phyloP scores from a whole-genome alignment of 1,140 invertebrate genomes.

The Bombus superbus region DNA sequence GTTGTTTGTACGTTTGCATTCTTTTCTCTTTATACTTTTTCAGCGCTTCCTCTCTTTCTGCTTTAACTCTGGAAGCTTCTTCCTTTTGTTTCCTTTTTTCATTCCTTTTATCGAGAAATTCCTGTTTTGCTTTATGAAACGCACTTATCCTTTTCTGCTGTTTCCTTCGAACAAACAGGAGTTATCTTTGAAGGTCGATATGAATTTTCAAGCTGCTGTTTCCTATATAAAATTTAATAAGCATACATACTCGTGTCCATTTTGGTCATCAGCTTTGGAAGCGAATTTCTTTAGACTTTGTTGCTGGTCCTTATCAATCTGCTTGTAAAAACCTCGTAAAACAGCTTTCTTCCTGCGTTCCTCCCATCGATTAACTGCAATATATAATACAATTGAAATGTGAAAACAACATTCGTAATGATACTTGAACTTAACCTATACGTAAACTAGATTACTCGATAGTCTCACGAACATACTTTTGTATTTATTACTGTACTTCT shows the following conservation, averaged over 20 bases:
- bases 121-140: constrained; percentile 83
- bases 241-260: constrained; percentile 27
- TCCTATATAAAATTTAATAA: background rate
- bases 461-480: constrained; percentile 77
- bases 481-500: constrained; percentile 87
- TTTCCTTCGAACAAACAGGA: constrained; percentile 37
- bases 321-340: constrained; percentile 83
- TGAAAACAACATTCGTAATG: background rate
- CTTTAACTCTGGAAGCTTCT: constrained; percentile 80
- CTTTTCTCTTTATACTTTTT: constrained; percentile 87
- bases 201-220: background rate
- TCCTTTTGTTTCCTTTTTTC: constrained; percentile 84
- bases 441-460: background rate
- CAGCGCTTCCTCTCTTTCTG: constrained; percentile 85
- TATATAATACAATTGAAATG: constrained; percentile 28
- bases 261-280: background rate
- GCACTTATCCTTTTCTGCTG: constrained; percentile 72
- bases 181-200: background rate
- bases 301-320: constrained; percentile 81
- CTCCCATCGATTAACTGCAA: constrained; percentile 85
- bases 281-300: constrained; percentile 47
- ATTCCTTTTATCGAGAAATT: constrained; percentile 83
- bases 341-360: constrained; percentile 84
- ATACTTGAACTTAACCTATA: constrained; percentile 61
- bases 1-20: constrained; percentile 85